phyloP scores from a whole-genome alignment of 2,797 vertebrate genomes.

The Neosilurus mollespiculum region DNA sequence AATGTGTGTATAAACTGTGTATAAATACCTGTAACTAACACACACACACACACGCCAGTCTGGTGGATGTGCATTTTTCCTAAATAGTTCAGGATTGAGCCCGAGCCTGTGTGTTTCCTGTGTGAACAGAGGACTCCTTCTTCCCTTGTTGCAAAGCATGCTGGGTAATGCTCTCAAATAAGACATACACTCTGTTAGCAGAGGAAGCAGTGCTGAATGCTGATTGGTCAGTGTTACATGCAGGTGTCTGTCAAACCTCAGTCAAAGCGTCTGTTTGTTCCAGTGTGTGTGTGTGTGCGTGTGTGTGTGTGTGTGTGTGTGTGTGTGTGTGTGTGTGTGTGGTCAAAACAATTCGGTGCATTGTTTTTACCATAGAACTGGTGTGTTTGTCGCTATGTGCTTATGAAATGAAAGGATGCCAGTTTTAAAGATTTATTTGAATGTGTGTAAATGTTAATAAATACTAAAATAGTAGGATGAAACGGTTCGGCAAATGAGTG shows the following conservation, averaged over 20 bases:
- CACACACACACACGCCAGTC: no score
- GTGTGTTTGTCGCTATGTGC: neutral
- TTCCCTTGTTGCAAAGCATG: constrained; percentile 43
- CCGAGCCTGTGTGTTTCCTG: constrained; percentile 39
- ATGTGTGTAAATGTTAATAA: no score
- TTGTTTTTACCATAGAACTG: constrained; percentile 3
- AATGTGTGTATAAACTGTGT: constrained; percentile 6
- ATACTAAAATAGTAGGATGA: no score
- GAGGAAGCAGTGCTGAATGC: constrained; percentile 46
- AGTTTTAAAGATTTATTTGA: neutral
- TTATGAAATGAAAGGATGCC: neutral
- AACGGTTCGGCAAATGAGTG: no score
- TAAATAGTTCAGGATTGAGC: constrained; percentile 29
- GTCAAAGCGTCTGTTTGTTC: constrained; percentile 38
- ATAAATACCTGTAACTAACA: neutral
- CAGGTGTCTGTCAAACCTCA: constrained; percentile 47
- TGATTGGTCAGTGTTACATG: constrained; percentile 37
- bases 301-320: constrained; percentile 26
- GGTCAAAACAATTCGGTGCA: constrained; percentile 11
- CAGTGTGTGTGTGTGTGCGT: constrained; percentile 19
- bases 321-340: constrained; percentile 31
- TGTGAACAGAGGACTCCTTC: constrained; percentile 51
- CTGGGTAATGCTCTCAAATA: constrained; percentile 41
- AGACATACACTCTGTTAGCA: constrained; percentile 47
- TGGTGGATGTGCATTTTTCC: neutral